These are phyloP conservation scores for Upupa epops DNA, from an alignment of 2,113 vertebrate species.

Conservation along the genomic window DNA sequence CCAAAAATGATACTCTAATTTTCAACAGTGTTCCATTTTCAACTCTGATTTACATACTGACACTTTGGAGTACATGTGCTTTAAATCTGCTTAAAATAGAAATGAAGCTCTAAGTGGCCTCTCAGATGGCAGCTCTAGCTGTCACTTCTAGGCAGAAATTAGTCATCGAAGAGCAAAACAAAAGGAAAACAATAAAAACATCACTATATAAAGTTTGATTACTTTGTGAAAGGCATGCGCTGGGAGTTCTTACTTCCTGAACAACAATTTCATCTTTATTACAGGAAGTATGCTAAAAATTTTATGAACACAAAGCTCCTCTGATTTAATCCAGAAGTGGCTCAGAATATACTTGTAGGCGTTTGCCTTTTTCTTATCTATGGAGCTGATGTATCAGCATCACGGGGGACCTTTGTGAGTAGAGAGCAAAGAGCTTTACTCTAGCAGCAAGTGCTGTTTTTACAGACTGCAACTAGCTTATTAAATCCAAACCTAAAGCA, in stretches of 20 bases:
- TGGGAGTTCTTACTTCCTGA: constrained; percentile 35
- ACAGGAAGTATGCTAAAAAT: constrained; percentile 2
- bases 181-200: constrained; percentile 57
- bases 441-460: background rate
- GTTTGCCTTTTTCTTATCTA: background rate
- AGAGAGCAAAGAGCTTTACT: background rate
- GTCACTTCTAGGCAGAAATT: constrained; percentile 22
- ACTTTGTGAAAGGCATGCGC: background rate
- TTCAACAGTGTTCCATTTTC: constrained; percentile 52
- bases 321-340: background rate
- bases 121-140: constrained; percentile 5
- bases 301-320: background rate
- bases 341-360: background rate
- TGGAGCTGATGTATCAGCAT: background rate
- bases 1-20: constrained; percentile 39
- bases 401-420: background rate
- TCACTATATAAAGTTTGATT: constrained; percentile 50
- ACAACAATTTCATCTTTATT: constrained; percentile 29
- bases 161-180: constrained; percentile 42
- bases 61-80: constrained; percentile 22
- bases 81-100: constrained; percentile 54
- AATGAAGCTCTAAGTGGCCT: constrained; percentile 22
- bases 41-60: constrained; percentile 52
- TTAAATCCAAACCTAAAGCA: background rate
- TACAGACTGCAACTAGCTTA: background rate